A percentile compares a stretch with the other conserved stretches of the same genome.
These are phyloP conservation scores for Simalia tracyae DNA, from an alignment of 2,797 vertebrate genomes.

Conservation along the genomic window DNA sequence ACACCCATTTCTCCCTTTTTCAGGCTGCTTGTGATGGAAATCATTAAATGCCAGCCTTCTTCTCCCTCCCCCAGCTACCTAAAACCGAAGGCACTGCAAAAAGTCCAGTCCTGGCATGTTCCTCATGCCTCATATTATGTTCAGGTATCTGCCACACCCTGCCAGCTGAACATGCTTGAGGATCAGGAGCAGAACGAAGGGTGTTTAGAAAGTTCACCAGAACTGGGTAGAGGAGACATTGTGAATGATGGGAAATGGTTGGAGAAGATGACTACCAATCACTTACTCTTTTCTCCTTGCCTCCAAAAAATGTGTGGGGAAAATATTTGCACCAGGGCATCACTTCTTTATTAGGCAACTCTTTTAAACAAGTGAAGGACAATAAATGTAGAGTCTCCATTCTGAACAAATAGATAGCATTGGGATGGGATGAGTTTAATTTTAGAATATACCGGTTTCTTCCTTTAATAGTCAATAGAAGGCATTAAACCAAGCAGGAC, in stretches of 20 bases:
- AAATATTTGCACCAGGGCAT: neutral
- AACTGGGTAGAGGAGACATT: neutral
- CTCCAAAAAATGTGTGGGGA: neutral
- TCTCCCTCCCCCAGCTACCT: slow-evolving; percentile 13
- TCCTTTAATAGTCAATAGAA: neutral
- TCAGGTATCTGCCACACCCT: slow-evolving; percentile 24
- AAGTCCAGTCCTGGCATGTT: slow-evolving; percentile 57
- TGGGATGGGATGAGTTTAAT: neutral
- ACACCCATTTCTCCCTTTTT: neutral
- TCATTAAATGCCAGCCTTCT: neutral
- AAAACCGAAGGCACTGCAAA: slow-evolving; percentile 21
- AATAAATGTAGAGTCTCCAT: neutral
- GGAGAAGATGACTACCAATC: neutral
- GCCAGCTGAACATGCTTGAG: neutral
- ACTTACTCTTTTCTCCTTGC: neutral
- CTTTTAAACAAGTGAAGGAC: neutral
- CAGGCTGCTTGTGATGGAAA: slow-evolving; percentile 21
- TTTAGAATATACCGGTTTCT: neutral
- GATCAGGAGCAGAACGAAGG: neutral
- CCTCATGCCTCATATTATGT: slow-evolving; percentile 18
- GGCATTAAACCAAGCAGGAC: neutral
- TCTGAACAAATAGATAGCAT: neutral
- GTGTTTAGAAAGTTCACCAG: neutral
- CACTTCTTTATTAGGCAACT: neutral
- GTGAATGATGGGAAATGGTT: neutral